Evolutionary conservation across 2,797 vertebrate species (phyloP).

Genomic region (Buphagus erythrorhynchus): DNA sequence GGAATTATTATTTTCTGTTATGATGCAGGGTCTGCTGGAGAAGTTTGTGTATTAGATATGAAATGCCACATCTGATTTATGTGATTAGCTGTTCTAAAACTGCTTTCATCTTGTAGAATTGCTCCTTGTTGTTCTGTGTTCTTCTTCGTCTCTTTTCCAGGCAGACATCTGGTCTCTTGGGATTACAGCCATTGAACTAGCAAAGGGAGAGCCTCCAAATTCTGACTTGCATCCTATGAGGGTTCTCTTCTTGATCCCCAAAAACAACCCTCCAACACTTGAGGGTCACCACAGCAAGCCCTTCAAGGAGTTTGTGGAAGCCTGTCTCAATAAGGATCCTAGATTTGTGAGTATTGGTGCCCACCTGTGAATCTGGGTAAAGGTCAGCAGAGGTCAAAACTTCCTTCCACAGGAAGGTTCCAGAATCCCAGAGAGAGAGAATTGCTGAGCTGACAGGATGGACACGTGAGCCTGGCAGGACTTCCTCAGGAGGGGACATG

Average conservation of each 20-base stretch:
- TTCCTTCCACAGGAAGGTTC: neutral
- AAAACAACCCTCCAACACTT: slow-evolving; percentile 95
- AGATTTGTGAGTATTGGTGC: slow-evolving; percentile 88
- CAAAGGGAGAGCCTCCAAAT: slow-evolving; percentile 97
- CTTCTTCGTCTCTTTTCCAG: slow-evolving; percentile 71
- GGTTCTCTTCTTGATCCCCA: slow-evolving; percentile 97
- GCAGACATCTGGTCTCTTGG: slow-evolving; percentile 99
- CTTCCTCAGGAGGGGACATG: fast-evolving
- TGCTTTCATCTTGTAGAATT: neutral
- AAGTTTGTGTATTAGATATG: neutral
- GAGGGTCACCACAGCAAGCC: slow-evolving; percentile 97
- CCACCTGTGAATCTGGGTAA: neutral
- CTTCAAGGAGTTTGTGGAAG: slow-evolving; percentile 98
- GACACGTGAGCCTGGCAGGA: neutral
- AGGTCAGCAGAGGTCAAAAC: neutral
- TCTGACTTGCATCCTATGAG: slow-evolving; percentile 98
- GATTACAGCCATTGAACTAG: slow-evolving; percentile 98
- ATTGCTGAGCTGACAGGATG: neutral
- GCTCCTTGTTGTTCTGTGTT: neutral
- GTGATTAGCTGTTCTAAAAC: neutral
- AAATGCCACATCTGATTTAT: neutral
- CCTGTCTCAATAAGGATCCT: slow-evolving; percentile 98
- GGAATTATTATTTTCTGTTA: neutral
- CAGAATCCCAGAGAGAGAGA: neutral
- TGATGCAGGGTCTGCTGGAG: neutral